These are phyloP conservation scores for Gallinago paraguaiae DNA, from an alignment of 2,113 vertebrate genomes.

Conservation along the genomic window DNA sequence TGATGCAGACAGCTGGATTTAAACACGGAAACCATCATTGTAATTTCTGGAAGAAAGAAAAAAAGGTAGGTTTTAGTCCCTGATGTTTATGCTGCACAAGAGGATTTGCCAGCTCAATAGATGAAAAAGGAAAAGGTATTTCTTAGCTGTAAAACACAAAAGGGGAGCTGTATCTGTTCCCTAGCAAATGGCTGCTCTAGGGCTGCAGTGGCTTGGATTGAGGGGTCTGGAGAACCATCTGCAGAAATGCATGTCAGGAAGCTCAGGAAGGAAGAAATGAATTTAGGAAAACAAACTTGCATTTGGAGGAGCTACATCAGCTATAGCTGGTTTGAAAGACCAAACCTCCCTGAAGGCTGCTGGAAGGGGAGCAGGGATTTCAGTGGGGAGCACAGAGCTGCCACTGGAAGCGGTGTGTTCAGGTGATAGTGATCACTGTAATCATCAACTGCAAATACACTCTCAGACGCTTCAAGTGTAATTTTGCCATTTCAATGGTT, in stretches of 20 bases:
- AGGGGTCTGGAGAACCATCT: neutral
- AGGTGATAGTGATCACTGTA: neutral
- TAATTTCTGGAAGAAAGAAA: neutral
- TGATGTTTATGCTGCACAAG: neutral
- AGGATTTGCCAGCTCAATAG: neutral
- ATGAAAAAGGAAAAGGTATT: neutral
- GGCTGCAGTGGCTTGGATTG: neutral
- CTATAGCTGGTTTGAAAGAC: neutral
- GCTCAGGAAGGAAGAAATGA: neutral
- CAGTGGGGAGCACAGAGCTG: neutral
- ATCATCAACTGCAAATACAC: neutral
- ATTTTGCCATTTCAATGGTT: neutral
- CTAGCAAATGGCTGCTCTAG: neutral
- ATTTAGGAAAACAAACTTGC: neutral
- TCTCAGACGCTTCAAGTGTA: neutral
- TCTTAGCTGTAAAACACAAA: neutral
- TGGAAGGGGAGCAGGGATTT: accelerated
- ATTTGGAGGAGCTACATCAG: neutral
- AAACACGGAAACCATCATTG: neutral
- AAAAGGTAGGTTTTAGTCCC: neutral
- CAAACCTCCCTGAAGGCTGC: neutral
- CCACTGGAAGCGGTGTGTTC: neutral
- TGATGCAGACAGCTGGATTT: neutral
- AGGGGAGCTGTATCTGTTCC: neutral
- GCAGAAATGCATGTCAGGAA: neutral